Base-by-base conservation (phyloP, 1,140 invertebrate genomes). In the Sycophila sp. region DNA sequence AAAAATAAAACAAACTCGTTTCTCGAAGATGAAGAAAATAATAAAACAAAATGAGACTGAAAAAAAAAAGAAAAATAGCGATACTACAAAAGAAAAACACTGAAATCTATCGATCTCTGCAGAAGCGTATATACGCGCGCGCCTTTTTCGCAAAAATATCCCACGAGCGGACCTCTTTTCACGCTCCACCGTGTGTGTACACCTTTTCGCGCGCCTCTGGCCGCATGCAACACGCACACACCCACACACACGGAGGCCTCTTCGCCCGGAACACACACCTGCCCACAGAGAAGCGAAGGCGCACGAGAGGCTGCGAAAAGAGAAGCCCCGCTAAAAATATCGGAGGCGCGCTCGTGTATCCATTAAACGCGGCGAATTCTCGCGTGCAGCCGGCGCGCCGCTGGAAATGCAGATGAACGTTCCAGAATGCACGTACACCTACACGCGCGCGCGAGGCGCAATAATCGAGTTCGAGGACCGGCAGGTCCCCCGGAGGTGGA, bases 361-460 rank as follows among this genome's bases (percentile, higher is more conserved):
- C n/a, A n/a, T n/a, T n/a, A n/a, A n/a, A n/a, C n/a, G n/a, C n/a
- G n/a, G n/a, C n/a, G n/a, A n/a, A n/a, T n/a, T n/a, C n/a, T n/a
- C n/a, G n/a, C n/a, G n/a, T n/a, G n/a, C n/a, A n/a, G n/a, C n/a
- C n/a, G n/a, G n/a, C n/a, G n/a, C n/a, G n/a, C n/a, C n/a, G n/a
- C n/a, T n/a, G n/a, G n/a, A n/a, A n/a, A n/a, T n/a, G n/a, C 28
- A 17, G 36, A 28, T 67, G 64, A 67, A 58, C 38, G 30, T 67
- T 67, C 64, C 28, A 58, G 64, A 58, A 56, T 56, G 26, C n/a
- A n/a, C 7, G 6, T 13, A 40, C 38, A 40, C 19, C 42, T 47
- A 47, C 22, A n/a, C n/a, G n/a, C n/a, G n/a, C n/a, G n/a, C n/a
- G n/a, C n/a, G n/a, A n/a, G n/a, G n/a, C n/a, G n/a, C n/a, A n/a